These are phyloP conservation scores for Drosophila teissieri DNA, from an alignment of 1,140 invertebrate species.

Conservation along the genomic window DNA sequence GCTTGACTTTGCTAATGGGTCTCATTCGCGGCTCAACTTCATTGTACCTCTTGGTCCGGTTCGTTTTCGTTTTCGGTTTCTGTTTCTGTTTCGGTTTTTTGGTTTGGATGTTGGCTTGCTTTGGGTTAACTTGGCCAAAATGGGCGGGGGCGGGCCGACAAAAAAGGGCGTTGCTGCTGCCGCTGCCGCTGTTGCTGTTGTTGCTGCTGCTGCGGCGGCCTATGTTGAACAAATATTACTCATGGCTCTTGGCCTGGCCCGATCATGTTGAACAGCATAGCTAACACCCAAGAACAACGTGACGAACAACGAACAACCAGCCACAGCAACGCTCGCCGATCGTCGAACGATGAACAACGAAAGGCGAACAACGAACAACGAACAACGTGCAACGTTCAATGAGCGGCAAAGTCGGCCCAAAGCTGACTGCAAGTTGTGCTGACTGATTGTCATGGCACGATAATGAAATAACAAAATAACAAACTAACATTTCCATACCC, in stretches of 20 bases:
- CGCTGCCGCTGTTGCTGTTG: constrained; percentile 38
- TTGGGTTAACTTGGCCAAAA: constrained; percentile 3
- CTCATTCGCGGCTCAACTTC: constrained; percentile 27
- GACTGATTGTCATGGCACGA: constrained; percentile 78
- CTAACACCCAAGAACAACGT: constrained; percentile 77
- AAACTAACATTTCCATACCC: constrained; percentile 45
- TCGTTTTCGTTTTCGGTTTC: constrained; percentile 16
- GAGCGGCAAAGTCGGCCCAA: constrained; percentile 5
- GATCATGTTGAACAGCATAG: constrained; percentile 76
- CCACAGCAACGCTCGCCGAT: not conserved
- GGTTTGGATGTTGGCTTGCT: constrained; percentile 9
- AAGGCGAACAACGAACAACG: not conserved
- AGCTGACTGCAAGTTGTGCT: constrained; percentile 27
- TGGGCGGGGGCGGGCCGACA: constrained; percentile 65
- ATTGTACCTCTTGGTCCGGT: constrained; percentile 2
- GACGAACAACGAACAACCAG: constrained; percentile 53
- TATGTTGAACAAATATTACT: constrained; percentile 77
- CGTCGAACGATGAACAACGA: constrained; percentile 5
- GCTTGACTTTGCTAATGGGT: constrained; percentile 41
- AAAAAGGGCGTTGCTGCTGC: constrained; percentile 70
- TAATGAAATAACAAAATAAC: constrained; percentile 78
- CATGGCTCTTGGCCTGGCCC: constrained; percentile 60
- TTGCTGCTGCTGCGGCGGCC: constrained; percentile 30
- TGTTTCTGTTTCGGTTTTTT: constrained; percentile 22
- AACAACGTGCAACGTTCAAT: constrained; percentile 3